Base-by-base conservation (phyloP, 2,888 invertebrate species). In the Chalcis sispes region DNA sequence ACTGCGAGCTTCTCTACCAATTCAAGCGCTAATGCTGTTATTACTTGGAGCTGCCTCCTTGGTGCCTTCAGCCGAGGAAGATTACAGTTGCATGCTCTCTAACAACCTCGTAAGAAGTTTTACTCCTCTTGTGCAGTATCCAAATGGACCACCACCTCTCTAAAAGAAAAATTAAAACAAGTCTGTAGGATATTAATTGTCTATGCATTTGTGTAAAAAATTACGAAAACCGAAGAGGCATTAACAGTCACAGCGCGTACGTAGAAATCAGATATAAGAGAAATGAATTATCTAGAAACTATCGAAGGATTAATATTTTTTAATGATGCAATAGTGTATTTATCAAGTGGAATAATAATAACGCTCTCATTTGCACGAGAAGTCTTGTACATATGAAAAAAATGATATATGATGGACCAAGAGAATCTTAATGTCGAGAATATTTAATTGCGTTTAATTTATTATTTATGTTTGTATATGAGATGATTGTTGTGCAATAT, bases 41-140 rank as follows among this genome's bases (percentile, higher is more conserved):
- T 92, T 99, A 83, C 92, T 99, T 85, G 98, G 98, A 75, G 95
- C 97, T 77, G 98, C 98, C 66, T 95, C 97, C 67, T 91, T 99
- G 83, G 95, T 98, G 69, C 97, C 97, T 4, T 94, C 95, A 89
- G 93, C 95, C 80, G 95, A 95, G 89, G 94, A 94, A 84, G 96
- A 96, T 86, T 95, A 94, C 89, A 93, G 93, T 79, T 95, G 97
- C 89, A 94, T 95, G 89, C 92, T 97, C 86, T 92, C 95, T 82
- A 96, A 96, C 89, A 94, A 94, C 82, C 93, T 96, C 83, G 94
- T 94, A 23, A 91, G 94, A 82, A 95, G 95, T 82, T 92, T 98
- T 72, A 95, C 96, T 82, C 97, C 98, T 52, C 94, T 97, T 89
- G 91, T 98, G 82, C 92, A 95, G 75, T 98, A 97, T 90, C 95